Base-by-base conservation (phyloP, 2,888 invertebrate genomes). In the Luffia ferchaultella region DNA sequence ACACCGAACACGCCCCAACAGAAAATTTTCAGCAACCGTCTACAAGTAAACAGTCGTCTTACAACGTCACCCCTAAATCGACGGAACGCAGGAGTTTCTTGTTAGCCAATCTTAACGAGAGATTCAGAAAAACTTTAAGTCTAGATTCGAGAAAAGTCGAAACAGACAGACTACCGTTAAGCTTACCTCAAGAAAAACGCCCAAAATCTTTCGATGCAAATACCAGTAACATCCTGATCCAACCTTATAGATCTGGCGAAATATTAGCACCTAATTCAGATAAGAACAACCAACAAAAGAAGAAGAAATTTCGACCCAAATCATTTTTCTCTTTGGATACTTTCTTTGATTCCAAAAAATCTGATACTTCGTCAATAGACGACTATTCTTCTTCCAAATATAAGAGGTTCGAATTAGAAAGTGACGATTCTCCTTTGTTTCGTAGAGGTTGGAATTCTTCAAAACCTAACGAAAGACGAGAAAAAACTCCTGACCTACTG, bases 361-460 rank as follows among this genome's bases (percentile, higher is more conserved):
- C 85, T 46, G 85, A 84, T 53, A 75, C 79, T 1, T 84, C 85
- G 16, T 84, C 85, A 0, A 65, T 80, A 52, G 85, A 85, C 54
- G 85, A 85, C 57, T 85, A 78, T 52, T 80, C 79, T 54, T 85
- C 85, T 0, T 85, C 85, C 0, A 85, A 85, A 64, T 85, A 85
- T 57, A 83, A 84, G 55, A 71, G 84, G 16, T 85, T 85, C 53
- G 84, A 85, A 54, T 61, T 84, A 15, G 85, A 85, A 62, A 77
- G 80, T 50, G 84, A 84, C 55, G 85, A 85, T 54, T 84, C 84
- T 15, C 85, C 85, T 16, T 51, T 84, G 16, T 80, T 85, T 53
- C 70, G 70, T 56, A 63, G 77, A 18, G 79, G 79, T 1, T 15
- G 42, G 15, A 55, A 54, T 30, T 15, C 20, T 40, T 20, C 20